Evolutionary conservation across 1,140 invertebrate genomes (phyloP).

Genomic region (Melitaea cinxia): DNA sequence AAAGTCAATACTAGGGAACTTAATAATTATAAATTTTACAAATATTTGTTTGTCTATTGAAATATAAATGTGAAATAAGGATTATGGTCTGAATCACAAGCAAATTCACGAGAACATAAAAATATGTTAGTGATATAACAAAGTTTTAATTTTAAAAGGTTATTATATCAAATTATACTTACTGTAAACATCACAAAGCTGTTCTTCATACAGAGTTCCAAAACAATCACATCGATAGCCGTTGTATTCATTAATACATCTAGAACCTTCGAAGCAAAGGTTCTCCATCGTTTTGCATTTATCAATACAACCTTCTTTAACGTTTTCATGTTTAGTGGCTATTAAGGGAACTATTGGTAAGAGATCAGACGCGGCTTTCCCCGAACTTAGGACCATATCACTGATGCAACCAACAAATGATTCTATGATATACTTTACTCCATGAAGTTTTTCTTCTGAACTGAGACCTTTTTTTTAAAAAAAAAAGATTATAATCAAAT

Average conservation of each 20-base stretch:
- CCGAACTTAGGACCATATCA: conserved; percentile 91
- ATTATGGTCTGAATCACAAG: no score
- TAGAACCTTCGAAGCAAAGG: conserved; percentile 91
- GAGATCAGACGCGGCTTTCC: conserved; percentile 91
- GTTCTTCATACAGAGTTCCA: conserved; percentile 94
- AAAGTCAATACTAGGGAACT: no score
- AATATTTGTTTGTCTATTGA: no score
- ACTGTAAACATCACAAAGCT: conserved; percentile 95
- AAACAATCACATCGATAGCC: conserved; percentile 94
- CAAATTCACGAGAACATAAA: no score
- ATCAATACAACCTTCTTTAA: conserved; percentile 91
- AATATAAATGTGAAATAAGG: no score
- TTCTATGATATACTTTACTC: conserved; percentile 94
- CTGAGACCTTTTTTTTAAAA: conserved; percentile 87
- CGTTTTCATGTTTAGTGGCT: conserved; percentile 92
- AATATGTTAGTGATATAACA: no score
- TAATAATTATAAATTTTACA: no score
- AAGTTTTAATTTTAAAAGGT: not conserved
- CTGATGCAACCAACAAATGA: conserved; percentile 96
- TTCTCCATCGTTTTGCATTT: conserved; percentile 91
- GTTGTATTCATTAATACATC: conserved; percentile 94
- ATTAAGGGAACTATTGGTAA: conserved; percentile 90
- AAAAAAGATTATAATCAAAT: not conserved
- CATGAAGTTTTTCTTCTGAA: conserved; percentile 91
- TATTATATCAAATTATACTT: conserved; percentile 69